A percentile compares a stretch with the other conserved stretches of the same genome.
phyloP scores from a whole-genome alignment of 1,140 invertebrate species.

The Ladona fulva region DNA sequence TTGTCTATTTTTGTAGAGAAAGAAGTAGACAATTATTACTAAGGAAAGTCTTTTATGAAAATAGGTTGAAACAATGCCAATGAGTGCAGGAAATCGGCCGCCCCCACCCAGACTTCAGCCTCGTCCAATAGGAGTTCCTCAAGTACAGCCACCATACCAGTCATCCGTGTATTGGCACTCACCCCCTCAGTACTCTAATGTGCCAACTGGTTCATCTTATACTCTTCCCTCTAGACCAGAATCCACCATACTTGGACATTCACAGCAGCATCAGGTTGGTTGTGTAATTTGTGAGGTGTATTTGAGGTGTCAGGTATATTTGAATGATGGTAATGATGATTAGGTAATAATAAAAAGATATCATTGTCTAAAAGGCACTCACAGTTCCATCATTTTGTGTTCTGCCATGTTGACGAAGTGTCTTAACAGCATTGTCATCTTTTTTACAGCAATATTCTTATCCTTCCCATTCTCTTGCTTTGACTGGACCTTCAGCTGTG shows the following conservation, averaged over 20 bases:
- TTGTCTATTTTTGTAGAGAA: too few species aligned
- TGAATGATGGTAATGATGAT: not conserved
- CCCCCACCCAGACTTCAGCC: not conserved
- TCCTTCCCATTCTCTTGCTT: not conserved
- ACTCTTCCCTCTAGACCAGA: not conserved
- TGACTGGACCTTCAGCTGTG: not conserved
- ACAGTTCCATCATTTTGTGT: too few species aligned
- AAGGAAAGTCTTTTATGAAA: not conserved
- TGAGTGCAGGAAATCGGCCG: not conserved
- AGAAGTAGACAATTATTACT: too few species aligned
- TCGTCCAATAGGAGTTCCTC: not conserved
- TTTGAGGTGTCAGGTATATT: not conserved
- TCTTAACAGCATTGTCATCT: too few species aligned
- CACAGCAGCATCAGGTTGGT: not conserved
- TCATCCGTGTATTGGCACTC: not conserved
- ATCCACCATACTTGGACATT: not conserved
- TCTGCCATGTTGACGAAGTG: too few species aligned
- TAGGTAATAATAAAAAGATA: not conserved
- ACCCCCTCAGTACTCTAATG: not conserved
- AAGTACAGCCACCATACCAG: not conserved
- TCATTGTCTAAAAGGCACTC: too few species aligned
- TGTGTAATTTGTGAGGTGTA: too few species aligned
- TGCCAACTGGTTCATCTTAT: not conserved
- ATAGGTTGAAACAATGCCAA: not conserved
- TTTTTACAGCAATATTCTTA: not conserved